Evolutionary conservation across 2,888 invertebrate species (phyloP).

Genomic region (Poecilus cupreus): DNA sequence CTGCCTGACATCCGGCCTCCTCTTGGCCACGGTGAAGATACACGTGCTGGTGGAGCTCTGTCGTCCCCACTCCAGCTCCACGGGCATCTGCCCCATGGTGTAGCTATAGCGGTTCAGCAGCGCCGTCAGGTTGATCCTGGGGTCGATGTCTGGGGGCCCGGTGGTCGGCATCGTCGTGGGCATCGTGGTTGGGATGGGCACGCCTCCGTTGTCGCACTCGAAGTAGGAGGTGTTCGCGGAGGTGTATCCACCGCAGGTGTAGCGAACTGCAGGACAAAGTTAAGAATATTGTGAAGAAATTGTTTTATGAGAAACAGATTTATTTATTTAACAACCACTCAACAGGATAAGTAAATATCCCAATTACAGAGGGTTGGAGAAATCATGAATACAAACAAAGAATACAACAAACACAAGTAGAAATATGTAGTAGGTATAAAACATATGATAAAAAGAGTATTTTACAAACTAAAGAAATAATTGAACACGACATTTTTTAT

Average conservation of each 20-base stretch:
- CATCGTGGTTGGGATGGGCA: slow-evolving; percentile 56
- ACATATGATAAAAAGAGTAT: no score
- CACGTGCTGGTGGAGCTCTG: slow-evolving; percentile 77
- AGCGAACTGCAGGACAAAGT: slow-evolving; percentile 74
- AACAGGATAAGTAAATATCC: no score
- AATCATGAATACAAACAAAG: no score
- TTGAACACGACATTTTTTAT: no score
- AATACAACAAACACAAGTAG: no score
- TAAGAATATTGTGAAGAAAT: no score
- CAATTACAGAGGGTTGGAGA: no score
- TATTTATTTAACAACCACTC: no score
- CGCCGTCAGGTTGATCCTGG: slow-evolving; percentile 62
- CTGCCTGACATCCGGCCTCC: slow-evolving; percentile 78
- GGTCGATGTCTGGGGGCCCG: slow-evolving; percentile 63
- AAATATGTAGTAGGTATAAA: no score
- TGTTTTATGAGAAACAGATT: neutral
- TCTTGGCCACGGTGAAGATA: slow-evolving; percentile 78
- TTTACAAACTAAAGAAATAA: no score
- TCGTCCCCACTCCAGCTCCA: slow-evolving; percentile 51
- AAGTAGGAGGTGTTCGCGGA: slow-evolving; percentile 81
- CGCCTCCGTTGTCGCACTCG: slow-evolving; percentile 68
- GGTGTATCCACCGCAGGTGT: slow-evolving; percentile 80
- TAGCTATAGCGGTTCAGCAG: neutral
- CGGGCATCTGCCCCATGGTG: neutral
- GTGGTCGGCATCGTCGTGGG: slow-evolving; percentile 65